Evolutionary conservation across 2,113 vertebrate species (phyloP), one percentile per base, ranked within the genome.

Genomic region (Poicephalus gulielmi): DNA sequence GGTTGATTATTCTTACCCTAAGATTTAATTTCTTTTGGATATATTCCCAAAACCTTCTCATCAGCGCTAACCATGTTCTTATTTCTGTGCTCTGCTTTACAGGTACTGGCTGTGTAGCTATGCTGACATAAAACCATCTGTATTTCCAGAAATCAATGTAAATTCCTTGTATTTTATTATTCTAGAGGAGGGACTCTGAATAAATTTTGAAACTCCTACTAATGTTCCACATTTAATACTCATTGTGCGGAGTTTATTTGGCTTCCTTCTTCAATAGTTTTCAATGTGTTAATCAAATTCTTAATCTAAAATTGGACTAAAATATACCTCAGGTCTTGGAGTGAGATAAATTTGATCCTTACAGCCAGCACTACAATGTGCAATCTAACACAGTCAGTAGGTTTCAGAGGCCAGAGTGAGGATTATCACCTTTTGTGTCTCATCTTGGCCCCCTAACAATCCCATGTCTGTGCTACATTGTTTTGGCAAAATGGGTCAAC

Each of bases 401-500:
- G 28, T 75, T 86, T 52, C n/a, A 52, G 37, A 76, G 57, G 43
- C 30, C 6, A 2, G 50, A 93, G 71, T 11, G 15, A 13, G 62
- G 41, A 93, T 60, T 47, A 67, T 62, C 81, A 83, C 81, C 41
- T 86, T 66, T 68, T 59, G 55, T 68, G 53, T 47, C 37, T 75
- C 67, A 67, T 55, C 59, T 76, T 16, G 31, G 25, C 28, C 79
- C 71, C 67, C 24, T 47, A 75, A 68, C 52, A 76, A 70, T 82
- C 67, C 68, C 28, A 17, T 11, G 50, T 25, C 71, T 71, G 50
- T 52, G 63, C 52, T 88, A 47, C 23, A 75, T 41, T 80, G 71
- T 89, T 83, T 86, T 44, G 76, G 62, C 43, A 93, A 95, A 95
- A 75, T 43, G n/a, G 62, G 82, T 88, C 95, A 86, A 89, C 4